phyloP scores from a whole-genome alignment of 2,888 invertebrate genomes.

The Eurytoma adleriae region DNA sequence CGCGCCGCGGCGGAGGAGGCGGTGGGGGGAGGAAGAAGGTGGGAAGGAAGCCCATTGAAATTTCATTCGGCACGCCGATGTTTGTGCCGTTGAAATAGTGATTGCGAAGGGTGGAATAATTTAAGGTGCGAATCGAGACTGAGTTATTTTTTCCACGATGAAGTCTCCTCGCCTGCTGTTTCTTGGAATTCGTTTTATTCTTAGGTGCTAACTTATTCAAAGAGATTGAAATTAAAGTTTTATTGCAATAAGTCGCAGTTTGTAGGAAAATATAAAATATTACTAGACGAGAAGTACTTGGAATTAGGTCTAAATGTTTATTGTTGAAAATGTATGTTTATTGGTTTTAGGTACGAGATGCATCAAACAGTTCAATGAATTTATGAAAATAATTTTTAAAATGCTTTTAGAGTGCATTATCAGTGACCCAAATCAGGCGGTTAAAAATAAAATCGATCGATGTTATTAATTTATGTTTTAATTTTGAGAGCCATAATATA shows the following conservation, averaged over 20 bases:
- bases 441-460: not conserved
- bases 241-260: too few species aligned
- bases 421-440: too few species aligned
- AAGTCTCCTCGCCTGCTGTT: not conserved
- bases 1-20: not conserved
- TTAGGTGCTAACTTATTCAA: not conserved
- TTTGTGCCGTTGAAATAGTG: slow-evolving; percentile 40
- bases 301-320: too few species aligned
- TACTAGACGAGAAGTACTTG: too few species aligned
- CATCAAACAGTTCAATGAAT: too few species aligned
- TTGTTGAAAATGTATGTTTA: too few species aligned
- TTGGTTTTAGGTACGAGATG: too few species aligned
- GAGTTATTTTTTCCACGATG: slow-evolving; percentile 6
- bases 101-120: slow-evolving; percentile 44
- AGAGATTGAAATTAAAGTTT: not conserved
- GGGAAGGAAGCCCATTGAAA: slow-evolving; percentile 25
- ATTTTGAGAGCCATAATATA: not conserved
- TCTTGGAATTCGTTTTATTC: not conserved
- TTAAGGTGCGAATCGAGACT: slow-evolving; percentile 5
- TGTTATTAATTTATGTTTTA: not conserved
- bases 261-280: too few species aligned
- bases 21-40: slow-evolving; percentile 2
- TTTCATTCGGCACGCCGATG: slow-evolving; percentile 41
- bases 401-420: too few species aligned
- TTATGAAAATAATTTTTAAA: too few species aligned